Evolutionary conservation across 2,797 vertebrate genomes (phyloP).

Genomic region (Phaenicophaeus curvirostris): DNA sequence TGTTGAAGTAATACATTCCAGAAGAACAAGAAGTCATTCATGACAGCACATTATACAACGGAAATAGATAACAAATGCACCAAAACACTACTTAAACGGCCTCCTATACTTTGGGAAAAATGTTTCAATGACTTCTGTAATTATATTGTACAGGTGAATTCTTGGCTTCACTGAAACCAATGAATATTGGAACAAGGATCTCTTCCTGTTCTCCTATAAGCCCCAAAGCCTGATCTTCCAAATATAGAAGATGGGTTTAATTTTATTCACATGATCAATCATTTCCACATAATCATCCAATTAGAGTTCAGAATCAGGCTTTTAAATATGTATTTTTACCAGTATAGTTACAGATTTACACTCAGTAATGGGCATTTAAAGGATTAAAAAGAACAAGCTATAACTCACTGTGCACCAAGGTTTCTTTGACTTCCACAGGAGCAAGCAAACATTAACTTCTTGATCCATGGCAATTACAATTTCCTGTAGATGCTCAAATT

Average conservation of each 20-base stretch:
- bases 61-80: neutral
- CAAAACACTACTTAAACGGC: neutral
- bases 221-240: neutral
- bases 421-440: neutral
- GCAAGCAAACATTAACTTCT: neutral
- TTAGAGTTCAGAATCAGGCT: neutral
- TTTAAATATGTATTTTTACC: neutral
- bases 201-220: neutral
- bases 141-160: neutral
- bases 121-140: neutral
- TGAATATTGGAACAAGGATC: neutral
- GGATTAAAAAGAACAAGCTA: neutral
- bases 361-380: neutral
- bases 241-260: neutral
- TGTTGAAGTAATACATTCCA: neutral
- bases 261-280: neutral
- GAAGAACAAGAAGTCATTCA: neutral
- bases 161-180: neutral
- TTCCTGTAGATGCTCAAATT: neutral
- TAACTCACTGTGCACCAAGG: neutral
- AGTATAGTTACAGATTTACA: neutral
- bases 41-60: neutral
- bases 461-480: neutral
- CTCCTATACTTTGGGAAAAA: neutral
- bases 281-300: neutral